Evolutionary conservation across 64 coral and sea anemone species (phyloP).

Genomic region (Hydrozoanthus tunicans): DNA sequence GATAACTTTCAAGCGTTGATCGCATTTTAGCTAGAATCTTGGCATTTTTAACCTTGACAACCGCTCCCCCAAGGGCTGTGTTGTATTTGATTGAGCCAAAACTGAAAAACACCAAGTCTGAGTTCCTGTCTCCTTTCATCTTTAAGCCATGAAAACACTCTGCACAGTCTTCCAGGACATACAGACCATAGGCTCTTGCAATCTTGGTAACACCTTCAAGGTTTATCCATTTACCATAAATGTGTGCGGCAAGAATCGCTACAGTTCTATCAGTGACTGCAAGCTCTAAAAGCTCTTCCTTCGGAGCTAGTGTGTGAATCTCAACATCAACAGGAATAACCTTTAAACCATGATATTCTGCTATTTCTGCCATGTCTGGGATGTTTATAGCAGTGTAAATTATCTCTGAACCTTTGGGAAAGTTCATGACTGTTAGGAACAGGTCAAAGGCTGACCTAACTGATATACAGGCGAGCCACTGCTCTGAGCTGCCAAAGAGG

Average conservation of each 20-base stretch:
- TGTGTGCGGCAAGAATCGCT: conserved; percentile 82
- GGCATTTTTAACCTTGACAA: conserved; percentile 73
- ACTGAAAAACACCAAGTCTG: conserved; percentile 88
- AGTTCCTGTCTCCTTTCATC: conserved; percentile 72
- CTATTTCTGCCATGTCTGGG: conserved; percentile 86
- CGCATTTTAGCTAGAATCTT: conserved; percentile 81
- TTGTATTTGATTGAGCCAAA: conserved; percentile 96
- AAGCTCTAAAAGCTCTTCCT: conserved; percentile 77
- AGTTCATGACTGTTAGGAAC: conserved; percentile 82
- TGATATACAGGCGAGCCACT: conserved; percentile 80
- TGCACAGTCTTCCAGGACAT: conserved; percentile 93
- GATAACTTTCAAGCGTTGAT: conserved; percentile 71
- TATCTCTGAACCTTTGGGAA: conserved; percentile 86
- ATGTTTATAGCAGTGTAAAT: conserved; percentile 94
- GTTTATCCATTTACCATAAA: conserved; percentile 94
- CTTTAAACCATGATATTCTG: conserved; percentile 75
- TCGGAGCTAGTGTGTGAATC: conserved; percentile 75
- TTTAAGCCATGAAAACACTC: conserved; percentile 94
- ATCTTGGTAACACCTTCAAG: conserved; percentile 69
- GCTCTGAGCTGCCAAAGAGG: conserved; percentile 77
- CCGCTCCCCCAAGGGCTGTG: conserved; percentile 84
- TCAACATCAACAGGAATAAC: conserved; percentile 96
- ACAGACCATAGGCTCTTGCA: conserved; percentile 61
- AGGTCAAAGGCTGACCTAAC: conserved; percentile 87
- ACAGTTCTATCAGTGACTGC: conserved; percentile 89